These are phyloP conservation scores for Cephus pygmeus DNA, from an alignment of 2,888 invertebrate species.

Conservation along the genomic window DNA sequence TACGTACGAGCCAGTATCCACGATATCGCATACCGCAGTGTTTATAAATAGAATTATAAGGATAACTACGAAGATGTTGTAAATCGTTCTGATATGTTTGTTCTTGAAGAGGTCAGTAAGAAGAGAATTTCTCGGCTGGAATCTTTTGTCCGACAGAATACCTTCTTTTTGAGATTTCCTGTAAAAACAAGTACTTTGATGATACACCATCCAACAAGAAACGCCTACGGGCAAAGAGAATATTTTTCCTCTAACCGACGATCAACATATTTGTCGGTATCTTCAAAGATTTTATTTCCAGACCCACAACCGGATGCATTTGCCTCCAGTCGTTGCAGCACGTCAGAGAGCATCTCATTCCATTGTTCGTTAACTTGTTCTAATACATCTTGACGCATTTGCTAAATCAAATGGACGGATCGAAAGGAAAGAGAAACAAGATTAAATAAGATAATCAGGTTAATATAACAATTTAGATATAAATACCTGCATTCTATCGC, in stretches of 20 bases:
- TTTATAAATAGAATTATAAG: constrained; percentile 79
- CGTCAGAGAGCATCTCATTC: constrained; percentile 42
- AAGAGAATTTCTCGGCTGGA: constrained; percentile 80
- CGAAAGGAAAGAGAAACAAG: not conserved
- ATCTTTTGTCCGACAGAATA: constrained; percentile 73
- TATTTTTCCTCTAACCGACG: not conserved
- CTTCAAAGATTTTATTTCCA: not conserved
- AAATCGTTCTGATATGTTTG: constrained; percentile 84
- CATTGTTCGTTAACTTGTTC: constrained; percentile 37
- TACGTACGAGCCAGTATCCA: constrained; percentile 81
- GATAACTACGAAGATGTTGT: constrained; percentile 85
- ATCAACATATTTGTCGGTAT: constrained; percentile 10
- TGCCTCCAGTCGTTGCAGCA: constrained; percentile 28
- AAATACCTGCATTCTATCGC: constrained; percentile 37
- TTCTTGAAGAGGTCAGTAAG: constrained; percentile 82
- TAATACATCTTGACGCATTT: constrained; percentile 38
- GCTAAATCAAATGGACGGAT: constrained; percentile 26
- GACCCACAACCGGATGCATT: not conserved
- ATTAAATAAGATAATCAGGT: not conserved
- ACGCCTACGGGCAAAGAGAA: no score
- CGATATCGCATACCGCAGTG: constrained; percentile 78
- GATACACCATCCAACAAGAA: not conserved
- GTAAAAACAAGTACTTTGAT: constrained; percentile 8
- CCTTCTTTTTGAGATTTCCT: constrained; percentile 39
- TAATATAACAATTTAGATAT: not conserved